Evolutionary conservation across 2,113 vertebrate genomes (phyloP).

Genomic region (Diadophis punctatus): DNA sequence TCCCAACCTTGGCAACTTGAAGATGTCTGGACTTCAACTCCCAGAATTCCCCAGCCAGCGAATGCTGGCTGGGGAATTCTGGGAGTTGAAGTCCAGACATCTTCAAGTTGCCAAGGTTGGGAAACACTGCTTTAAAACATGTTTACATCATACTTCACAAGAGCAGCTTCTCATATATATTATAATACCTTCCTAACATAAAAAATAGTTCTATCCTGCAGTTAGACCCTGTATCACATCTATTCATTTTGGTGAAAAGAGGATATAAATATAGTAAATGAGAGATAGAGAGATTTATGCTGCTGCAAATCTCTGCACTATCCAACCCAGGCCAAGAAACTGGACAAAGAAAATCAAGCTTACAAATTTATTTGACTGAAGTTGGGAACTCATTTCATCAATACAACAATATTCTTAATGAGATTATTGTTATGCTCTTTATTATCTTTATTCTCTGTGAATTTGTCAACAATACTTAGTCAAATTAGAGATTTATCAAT

Average conservation of each 20-base stretch:
- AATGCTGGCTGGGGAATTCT: too few species aligned
- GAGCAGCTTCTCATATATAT: background rate
- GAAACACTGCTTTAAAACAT: background rate
- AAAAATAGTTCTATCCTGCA: background rate
- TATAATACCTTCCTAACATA: background rate
- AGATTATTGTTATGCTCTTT: background rate
- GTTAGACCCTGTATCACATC: background rate
- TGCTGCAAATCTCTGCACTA: background rate
- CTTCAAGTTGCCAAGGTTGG: too few species aligned
- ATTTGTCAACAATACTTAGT: background rate
- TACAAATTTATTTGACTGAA: background rate
- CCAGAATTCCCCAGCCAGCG: too few species aligned
- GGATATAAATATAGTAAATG: background rate
- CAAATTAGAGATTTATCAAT: background rate
- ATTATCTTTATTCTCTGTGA: background rate
- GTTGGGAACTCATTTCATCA: background rate
- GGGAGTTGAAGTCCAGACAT: too few species aligned
- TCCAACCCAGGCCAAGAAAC: background rate
- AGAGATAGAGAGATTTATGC: background rate
- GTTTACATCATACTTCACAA: background rate
- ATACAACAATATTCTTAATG: background rate
- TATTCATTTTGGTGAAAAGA: background rate
- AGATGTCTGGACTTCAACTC: too few species aligned
- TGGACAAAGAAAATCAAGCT: background rate
- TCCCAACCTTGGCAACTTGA: too few species aligned